These are phyloP conservation scores for Antennarius maculatus DNA, from an alignment of 2,797 vertebrate genomes.

Conservation along the genomic window DNA sequence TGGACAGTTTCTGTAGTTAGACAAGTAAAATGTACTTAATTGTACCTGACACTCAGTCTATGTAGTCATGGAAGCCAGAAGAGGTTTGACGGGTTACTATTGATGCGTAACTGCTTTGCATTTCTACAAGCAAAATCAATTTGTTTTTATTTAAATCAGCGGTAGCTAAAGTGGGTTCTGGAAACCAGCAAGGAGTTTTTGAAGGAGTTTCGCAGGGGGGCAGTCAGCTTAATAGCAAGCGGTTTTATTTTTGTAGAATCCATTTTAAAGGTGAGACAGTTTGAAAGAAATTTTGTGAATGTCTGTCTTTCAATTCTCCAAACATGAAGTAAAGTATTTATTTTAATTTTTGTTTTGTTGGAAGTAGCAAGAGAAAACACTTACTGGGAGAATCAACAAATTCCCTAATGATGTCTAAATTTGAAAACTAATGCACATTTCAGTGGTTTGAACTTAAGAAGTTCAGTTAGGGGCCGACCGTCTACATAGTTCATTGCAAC, in stretches of 20 bases:
- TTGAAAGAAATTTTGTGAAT: background rate
- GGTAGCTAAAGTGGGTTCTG: background rate
- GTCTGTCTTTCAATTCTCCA: no score
- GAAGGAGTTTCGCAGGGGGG: background rate
- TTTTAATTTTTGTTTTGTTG: no score
- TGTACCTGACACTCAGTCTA: constrained; percentile 8
- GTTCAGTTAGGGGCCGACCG: background rate
- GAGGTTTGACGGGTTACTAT: background rate
- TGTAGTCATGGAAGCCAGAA: constrained; percentile 7
- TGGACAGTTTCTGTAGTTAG: constrained; percentile 4
- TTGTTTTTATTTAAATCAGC: constrained; percentile 8
- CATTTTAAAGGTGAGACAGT: background rate
- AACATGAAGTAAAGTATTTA: no score
- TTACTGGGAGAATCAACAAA: no score
- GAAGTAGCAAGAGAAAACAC: no score
- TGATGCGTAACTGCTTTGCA: constrained; percentile 8
- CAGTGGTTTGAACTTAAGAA: background rate
- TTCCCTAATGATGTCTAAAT: no score
- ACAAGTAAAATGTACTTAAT: constrained; percentile 15
- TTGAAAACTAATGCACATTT: no score
- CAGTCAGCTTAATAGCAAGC: background rate
- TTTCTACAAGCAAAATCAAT: background rate
- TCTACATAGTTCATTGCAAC: background rate
- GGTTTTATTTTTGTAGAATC: background rate
- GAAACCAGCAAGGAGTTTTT: background rate